Conservation (phyloP, 2,888 invertebrate species). For the Sarcophaga variegata region DNA sequence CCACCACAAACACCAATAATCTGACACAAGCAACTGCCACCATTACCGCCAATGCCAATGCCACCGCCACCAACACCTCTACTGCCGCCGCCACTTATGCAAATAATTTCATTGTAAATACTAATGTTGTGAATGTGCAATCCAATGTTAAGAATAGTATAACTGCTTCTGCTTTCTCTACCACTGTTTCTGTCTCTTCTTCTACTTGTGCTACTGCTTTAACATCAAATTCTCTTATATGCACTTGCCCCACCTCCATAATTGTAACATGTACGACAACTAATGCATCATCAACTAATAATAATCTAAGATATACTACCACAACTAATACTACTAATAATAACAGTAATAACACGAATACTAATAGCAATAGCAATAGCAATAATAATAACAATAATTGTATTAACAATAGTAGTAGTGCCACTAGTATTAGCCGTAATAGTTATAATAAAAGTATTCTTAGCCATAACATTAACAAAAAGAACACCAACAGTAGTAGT, state of each 20-base stretch:
- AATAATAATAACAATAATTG: conserved; percentile 7
- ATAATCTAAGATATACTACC: conserved; percentile 43
- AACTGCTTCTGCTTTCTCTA: conserved; percentile 39
- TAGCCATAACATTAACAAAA: conserved; percentile 17
- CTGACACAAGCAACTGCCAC: neutral
- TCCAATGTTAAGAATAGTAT: conserved; percentile 52
- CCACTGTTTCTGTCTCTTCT: conserved; percentile 70
- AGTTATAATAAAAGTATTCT: conserved; percentile 22
- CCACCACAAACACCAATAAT: conserved; percentile 44
- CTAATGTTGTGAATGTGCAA: conserved; percentile 51
- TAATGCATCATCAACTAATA: conserved; percentile 66
- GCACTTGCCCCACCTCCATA: conserved; percentile 76
- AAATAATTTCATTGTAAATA: conserved; percentile 65
- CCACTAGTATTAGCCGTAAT: conserved; percentile 36
- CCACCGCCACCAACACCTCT: conserved; percentile 47
- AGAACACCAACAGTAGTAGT: conserved; percentile 35
- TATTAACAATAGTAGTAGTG: conserved; percentile 35
- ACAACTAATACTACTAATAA: conserved; percentile 46
- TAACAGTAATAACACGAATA: conserved; percentile 1
- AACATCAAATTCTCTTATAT: conserved; percentile 73
- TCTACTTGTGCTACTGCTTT: conserved; percentile 38
- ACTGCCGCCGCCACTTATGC: conserved; percentile 59
- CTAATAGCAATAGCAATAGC: conserved; percentile 41
- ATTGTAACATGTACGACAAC: conserved; percentile 64
- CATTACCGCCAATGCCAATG: conserved; percentile 38